phyloP scores from a whole-genome alignment of 2,797 vertebrate genomes.

The Erpetoichthys calabaricus region DNA sequence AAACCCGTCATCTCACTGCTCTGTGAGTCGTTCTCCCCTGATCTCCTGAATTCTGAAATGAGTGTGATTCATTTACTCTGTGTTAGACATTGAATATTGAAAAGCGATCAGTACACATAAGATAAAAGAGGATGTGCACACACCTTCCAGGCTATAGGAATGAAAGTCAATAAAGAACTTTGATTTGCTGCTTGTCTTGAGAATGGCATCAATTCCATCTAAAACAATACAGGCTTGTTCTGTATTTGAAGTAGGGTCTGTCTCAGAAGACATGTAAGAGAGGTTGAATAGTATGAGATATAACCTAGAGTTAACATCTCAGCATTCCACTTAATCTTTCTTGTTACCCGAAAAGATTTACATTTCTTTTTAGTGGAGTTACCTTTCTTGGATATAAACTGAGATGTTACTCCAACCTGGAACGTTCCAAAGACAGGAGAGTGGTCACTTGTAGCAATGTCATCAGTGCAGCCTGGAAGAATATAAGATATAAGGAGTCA shows the following conservation, averaged over 20 bases:
- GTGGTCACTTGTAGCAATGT: constrained; percentile 68
- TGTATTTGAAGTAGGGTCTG: constrained; percentile 31
- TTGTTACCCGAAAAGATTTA: too few species aligned
- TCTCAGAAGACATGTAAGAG: background rate
- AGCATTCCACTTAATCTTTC: background rate
- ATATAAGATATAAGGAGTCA: background rate
- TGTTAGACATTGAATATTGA: background rate
- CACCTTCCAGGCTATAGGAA: constrained; percentile 60
- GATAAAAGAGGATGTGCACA: background rate
- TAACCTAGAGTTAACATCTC: background rate
- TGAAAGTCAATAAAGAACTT: constrained; percentile 66
- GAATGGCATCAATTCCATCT: constrained; percentile 56
- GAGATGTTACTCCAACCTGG: constrained; percentile 50
- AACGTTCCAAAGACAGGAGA: constrained; percentile 70
- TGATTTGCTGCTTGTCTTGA: constrained; percentile 65
- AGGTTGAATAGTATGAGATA: background rate
- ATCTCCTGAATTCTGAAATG: constrained; percentile 49
- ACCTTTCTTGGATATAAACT: constrained; percentile 50
- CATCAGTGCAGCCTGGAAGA: constrained; percentile 60
- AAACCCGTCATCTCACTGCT: constrained; percentile 57
- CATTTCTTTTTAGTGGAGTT: background rate
- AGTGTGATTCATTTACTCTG: background rate
- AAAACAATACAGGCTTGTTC: constrained; percentile 56
- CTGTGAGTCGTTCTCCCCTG: constrained; percentile 59
- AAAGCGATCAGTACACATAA: too few species aligned